Base-by-base conservation (phyloP, 2,888 invertebrate genomes). In the Lasioglossum calceatum region DNA sequence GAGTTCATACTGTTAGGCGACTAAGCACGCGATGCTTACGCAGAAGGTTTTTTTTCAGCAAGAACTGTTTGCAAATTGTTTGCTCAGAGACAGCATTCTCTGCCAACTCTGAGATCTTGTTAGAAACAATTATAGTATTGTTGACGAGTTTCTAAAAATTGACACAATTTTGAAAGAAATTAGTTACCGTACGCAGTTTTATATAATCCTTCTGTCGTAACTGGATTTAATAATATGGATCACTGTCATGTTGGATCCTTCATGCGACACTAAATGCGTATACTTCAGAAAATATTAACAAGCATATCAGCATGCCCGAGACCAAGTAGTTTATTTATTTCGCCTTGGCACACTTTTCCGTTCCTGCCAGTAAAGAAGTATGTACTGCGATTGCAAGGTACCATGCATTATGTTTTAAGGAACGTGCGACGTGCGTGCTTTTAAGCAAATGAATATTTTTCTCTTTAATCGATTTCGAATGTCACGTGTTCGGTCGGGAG, bases 281-380 rank as follows among this genome's bases (percentile, higher is more conserved):
- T 12, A 14, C 32, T 42, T 23, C 83, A 8, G 39, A 44, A 72
- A 19, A 70, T 50, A 79, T 77, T 71, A 77, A 78, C 32, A 27
- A 47, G 27, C 23, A 32, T 85, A 81, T 72, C 71, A 19, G 54
- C 36, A 12, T 4, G 32, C 16, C 36, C 23, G 32, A 47, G n/a
- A 71, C 79, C 73, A 74, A 32, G 77, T 71, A 67, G 50, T 78
- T 82, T 80, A 80, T 61, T 84, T 74, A 36, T 79, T 39, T 84
- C 61, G 75, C 77, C 76, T 89, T 85, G 82, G 67, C 81, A 82
- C 74, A 85, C 78, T 84, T 87, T 82, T 77, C 54, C 71, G 42
- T 82, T 76, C 75, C 64, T 71, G 23, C n/a, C 19, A 23, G 47
- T 42, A 73, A 74, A 67, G 64, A 76, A 27, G 16, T 36, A 36